Evolutionary conservation across 2,888 invertebrate species (phyloP).

Genomic region (Acanthopleura granulata): DNA sequence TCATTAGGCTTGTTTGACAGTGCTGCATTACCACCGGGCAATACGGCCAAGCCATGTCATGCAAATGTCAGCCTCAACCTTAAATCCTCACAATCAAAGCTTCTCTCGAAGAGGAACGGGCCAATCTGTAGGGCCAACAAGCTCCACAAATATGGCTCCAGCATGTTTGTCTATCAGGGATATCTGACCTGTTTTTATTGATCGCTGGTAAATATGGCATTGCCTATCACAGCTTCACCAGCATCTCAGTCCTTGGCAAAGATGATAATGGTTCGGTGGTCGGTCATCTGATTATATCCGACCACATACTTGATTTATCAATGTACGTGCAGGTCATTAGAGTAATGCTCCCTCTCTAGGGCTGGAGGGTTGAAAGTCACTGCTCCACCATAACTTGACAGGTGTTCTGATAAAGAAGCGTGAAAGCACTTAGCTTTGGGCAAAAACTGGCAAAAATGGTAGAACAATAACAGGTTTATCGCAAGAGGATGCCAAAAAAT

Average conservation of each 20-base stretch:
- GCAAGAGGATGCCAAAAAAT: neutral
- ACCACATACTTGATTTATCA: conserved; percentile 1
- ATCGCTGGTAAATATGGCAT: neutral
- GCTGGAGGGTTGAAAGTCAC: neutral
- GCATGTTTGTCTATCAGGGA: neutral
- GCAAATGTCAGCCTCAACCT: too few species aligned
- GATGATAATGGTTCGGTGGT: neutral
- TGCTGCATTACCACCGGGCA: too few species aligned
- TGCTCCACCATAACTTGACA: neutral
- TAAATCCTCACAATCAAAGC: too few species aligned
- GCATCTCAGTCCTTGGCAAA: neutral
- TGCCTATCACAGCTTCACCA: neutral
- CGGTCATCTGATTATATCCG: neutral
- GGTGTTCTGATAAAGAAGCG: neutral
- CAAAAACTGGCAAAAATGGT: neutral
- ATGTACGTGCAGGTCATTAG: neutral
- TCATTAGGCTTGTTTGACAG: too few species aligned
- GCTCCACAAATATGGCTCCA: neutral
- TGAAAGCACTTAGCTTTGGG: conserved; percentile 2
- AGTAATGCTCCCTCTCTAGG: neutral
- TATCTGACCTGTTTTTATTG: neutral
- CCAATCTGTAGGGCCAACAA: neutral
- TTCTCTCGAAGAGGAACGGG: too few species aligned
- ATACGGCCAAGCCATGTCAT: too few species aligned
- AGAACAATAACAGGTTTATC: neutral